Percentiles rank a stretch among this genome's conserved stretches.
phyloP scores from a whole-genome alignment of 2,888 invertebrate species.

The Synergus laeviventris region DNA sequence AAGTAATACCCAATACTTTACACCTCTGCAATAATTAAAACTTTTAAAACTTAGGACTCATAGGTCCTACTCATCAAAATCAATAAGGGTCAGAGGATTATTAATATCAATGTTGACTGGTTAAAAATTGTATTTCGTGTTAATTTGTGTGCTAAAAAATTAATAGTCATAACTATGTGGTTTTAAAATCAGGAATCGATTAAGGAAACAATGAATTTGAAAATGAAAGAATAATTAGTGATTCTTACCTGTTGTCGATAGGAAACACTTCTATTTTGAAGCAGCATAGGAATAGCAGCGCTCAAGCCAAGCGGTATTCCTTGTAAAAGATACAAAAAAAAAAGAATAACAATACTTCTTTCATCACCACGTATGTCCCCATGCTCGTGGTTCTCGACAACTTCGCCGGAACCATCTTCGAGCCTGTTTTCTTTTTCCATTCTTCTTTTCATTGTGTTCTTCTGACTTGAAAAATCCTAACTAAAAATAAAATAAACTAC shows the following conservation, averaged over 20 bases:
- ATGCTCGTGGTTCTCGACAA: conserved; percentile 55
- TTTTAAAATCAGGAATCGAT: background rate
- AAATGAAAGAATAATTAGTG: background rate
- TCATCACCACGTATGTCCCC: conserved; percentile 81
- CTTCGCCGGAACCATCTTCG: conserved; percentile 46
- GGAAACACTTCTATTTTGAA: conserved; percentile 93
- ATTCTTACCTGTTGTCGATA: conserved; percentile 90
- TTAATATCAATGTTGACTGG: too few species aligned
- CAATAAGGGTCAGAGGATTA: too few species aligned
- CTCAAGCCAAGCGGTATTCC: conserved; percentile 97
- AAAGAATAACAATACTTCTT: conserved; percentile 88
- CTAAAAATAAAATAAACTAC: conserved; percentile 6
- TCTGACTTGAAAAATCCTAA: conserved; percentile 40
- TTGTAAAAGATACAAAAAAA: conserved; percentile 95
- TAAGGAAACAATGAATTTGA: conserved; percentile 8
- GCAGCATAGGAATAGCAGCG: conserved; percentile 95
- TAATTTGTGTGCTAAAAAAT: too few species aligned
- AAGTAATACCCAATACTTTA: background rate
- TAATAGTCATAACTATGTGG: background rate
- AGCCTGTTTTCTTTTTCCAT: conserved; percentile 44
- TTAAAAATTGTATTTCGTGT: too few species aligned
- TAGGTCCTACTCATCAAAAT: too few species aligned
- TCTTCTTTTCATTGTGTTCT: conserved; percentile 51
- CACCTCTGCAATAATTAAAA: too few species aligned
- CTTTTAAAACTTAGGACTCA: too few species aligned